Percentiles rank a stretch among this genome's conserved stretches.
Conservation (phyloP, 2,888 invertebrate species). For the Allophyes oxyacanthae region DNA sequence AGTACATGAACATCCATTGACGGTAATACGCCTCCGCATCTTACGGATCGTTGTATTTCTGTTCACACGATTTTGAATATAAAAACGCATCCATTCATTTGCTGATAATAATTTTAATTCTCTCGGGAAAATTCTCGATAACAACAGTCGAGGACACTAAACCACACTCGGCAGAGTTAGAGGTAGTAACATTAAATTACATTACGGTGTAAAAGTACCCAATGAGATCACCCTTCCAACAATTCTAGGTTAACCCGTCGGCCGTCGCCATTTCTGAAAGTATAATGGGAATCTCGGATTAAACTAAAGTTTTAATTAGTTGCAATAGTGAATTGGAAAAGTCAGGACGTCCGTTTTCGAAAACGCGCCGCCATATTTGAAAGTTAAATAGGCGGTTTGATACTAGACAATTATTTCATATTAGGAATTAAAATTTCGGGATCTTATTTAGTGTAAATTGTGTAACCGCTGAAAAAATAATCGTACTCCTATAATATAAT, state of each 20-base stretch:
- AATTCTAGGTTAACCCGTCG: constrained; percentile 73
- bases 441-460: not conserved
- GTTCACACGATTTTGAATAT: no score
- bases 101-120: no score
- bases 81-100: no score
- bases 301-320: constrained; percentile 88
- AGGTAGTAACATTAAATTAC: constrained; percentile 15
- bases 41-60: no score
- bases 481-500: no score
- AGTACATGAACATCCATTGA: no score
- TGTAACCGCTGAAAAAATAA: not conserved
- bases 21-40: no score
- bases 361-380: constrained; percentile 71
- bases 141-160: no score
- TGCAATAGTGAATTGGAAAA: constrained; percentile 84
- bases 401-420: constrained; percentile 28
- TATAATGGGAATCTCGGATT: constrained; percentile 86
- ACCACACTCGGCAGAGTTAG: no score
- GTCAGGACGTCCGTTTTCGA: constrained; percentile 68
- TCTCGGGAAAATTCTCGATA: no score
- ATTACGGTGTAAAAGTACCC: constrained; percentile 59
- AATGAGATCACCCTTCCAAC: constrained; percentile 61
- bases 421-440: no score
- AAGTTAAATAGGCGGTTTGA: constrained; percentile 68
- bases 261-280: constrained; percentile 81